phyloP scores from a whole-genome alignment of 2,888 invertebrate species.

The Amblyjoppa fuscipennis region DNA sequence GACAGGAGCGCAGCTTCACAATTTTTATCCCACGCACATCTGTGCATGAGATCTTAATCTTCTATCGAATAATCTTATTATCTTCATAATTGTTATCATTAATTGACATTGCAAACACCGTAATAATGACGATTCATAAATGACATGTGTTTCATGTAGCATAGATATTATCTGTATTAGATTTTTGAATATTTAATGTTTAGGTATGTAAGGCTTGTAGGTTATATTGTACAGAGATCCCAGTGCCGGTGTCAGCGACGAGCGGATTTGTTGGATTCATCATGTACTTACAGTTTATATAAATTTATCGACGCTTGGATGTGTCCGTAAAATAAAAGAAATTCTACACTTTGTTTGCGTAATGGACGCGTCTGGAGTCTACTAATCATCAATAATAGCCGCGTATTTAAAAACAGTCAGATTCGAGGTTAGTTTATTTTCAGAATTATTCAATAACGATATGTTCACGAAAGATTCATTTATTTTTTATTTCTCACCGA shows the following conservation, averaged over 20 bases:
- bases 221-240: neutral
- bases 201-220: neutral
- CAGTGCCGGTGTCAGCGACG: neutral
- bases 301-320: neutral
- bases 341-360: neutral
- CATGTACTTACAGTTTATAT: neutral
- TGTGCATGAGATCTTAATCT: too few relatives aligned
- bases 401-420: neutral
- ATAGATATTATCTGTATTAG: neutral
- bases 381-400: neutral
- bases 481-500: neutral
- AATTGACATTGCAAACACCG: neutral
- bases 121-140: neutral
- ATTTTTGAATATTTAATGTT: neutral
- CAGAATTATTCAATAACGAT: neutral
- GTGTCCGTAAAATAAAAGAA: neutral
- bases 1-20: neutral
- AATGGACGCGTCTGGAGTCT: neutral
- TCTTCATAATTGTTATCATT: neutral
- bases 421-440: slow-evolving; percentile 15
- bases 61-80: neutral
- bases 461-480: neutral
- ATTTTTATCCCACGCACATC: neutral
- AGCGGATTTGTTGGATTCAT: slow-evolving; percentile 1
- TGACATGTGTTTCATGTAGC: neutral